Conservation (phyloP, 2,888 invertebrate genomes). For the Hydrotaea cyrtoneurina region DNA sequence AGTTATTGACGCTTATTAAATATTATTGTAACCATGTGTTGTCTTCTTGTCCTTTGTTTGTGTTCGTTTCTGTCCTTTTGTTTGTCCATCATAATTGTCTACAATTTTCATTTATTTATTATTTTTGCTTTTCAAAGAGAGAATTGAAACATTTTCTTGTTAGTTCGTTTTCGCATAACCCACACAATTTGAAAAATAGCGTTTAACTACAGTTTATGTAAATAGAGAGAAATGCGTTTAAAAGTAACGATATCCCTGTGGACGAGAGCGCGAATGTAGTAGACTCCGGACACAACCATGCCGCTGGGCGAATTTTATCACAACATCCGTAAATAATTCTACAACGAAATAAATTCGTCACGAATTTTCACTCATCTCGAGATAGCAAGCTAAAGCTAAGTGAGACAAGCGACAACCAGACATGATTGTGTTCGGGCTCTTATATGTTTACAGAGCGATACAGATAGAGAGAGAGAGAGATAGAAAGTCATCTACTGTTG, state of each 20-base stretch:
- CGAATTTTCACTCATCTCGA: too few relatives aligned
- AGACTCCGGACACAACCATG: neutral
- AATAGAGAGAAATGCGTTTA: constrained; percentile 21
- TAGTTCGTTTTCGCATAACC: constrained; percentile 22
- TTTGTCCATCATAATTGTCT: constrained; percentile 3
- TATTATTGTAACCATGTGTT: constrained; percentile 67
- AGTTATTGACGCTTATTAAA: constrained; percentile 66
- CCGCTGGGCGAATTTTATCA: neutral
- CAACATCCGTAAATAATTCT: too few relatives aligned
- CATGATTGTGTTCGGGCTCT: neutral
- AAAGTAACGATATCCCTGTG: constrained; percentile 16
- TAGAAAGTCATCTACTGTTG: too few relatives aligned
- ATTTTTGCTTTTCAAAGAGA: neutral
- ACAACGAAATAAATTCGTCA: neutral
- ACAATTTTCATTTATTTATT: constrained; percentile 25
- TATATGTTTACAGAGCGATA: neutral
- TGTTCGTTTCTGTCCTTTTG: neutral
- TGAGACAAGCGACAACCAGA: too few relatives aligned
- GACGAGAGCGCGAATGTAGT: neutral
- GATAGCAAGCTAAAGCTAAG: too few relatives aligned
- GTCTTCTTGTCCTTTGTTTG: constrained; percentile 16
- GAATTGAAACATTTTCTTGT: neutral
- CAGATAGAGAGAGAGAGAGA: neutral
- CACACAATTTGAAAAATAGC: constrained; percentile 54
- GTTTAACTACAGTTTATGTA: constrained; percentile 29